Evolutionary conservation across 2,113 vertebrate species (phyloP), one percentile per base, ranked within the genome.

Genomic region (Columbina picui): DNA sequence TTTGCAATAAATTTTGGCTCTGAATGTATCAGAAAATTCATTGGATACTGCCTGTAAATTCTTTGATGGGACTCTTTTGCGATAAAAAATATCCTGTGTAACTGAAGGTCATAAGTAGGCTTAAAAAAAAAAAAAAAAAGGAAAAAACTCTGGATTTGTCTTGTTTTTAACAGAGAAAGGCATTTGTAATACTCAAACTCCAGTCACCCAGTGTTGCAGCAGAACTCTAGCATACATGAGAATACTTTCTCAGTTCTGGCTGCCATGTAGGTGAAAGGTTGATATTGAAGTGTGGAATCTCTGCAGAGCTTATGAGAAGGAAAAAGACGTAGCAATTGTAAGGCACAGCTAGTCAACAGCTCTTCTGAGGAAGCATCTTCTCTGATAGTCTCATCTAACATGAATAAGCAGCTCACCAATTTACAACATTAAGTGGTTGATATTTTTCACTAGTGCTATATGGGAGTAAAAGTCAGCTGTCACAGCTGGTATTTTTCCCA

Each of bases 151-250:
- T 49, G 30, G 3, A 16, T 23, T 57, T 29, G 25, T 61, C 36
- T 14, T 26, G 6, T 55, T 71, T 84, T 6, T 36, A 73, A 38
- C 19, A 29, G 6, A 61, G 34, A 20, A 67, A 57, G 16, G 23
- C 55, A 43, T 32, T 65, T 59, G 13, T 34, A 65, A 80, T 14
- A 43, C 16, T 56, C 18, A n/a, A 75, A 64, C 2, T 30, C 19
- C 15, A 45, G 2, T 36, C 45, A 27, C 13, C 4, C 12, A 34
- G 21, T 25, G 30, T 76, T 80, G 65, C 21, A 36, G 11, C 22
- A 61, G 20, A 68, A 36, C 25, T 68, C 38, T 8, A 14, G 10
- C 1, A 3, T 29, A 47, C 13, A 8, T 7, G 20, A 1, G 1
- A 50, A 67, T 29, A 26, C 1, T 73, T 84, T 43, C 53, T 68